Conservation (phyloP, 2,113 vertebrate species). For the Donacobius atricapilla region DNA sequence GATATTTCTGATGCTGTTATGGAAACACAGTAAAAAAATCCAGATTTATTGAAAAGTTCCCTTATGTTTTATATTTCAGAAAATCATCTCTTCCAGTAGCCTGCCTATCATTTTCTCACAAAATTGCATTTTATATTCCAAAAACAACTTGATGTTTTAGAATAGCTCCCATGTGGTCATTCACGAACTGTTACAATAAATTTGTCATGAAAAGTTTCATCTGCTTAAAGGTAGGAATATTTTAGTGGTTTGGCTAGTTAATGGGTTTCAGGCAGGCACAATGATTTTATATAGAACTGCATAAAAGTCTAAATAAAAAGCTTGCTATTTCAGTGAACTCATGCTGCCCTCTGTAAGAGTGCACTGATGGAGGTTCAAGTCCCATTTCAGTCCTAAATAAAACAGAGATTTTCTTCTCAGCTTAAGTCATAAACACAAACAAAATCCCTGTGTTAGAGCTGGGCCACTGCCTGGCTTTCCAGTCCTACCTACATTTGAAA, state of each 20-base stretch:
- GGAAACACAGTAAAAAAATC: background rate
- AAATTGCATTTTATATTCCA: background rate
- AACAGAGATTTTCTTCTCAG: background rate
- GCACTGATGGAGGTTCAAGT: background rate
- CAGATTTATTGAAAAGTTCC: background rate
- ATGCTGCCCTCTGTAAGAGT: background rate
- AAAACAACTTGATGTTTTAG: background rate
- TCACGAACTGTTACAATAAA: background rate
- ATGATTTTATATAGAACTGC: background rate
- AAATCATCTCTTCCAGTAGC: background rate
- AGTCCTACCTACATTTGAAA: fast-evolving
- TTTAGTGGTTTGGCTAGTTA: background rate
- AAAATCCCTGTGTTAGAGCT: background rate
- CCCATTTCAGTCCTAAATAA: background rate
- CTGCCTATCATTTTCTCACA: background rate
- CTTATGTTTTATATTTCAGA: background rate
- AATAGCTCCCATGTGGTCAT: background rate
- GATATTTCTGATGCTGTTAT: background rate
- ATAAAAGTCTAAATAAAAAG: background rate
- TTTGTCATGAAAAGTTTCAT: background rate
- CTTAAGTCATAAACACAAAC: background rate
- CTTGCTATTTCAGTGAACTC: background rate
- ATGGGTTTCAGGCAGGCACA: background rate
- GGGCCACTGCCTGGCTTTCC: background rate
- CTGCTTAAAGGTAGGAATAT: background rate